Evolutionary conservation across 2,113 vertebrate species (phyloP), one percentile per base, ranked within the genome.

Genomic region (Cathartes aura): DNA sequence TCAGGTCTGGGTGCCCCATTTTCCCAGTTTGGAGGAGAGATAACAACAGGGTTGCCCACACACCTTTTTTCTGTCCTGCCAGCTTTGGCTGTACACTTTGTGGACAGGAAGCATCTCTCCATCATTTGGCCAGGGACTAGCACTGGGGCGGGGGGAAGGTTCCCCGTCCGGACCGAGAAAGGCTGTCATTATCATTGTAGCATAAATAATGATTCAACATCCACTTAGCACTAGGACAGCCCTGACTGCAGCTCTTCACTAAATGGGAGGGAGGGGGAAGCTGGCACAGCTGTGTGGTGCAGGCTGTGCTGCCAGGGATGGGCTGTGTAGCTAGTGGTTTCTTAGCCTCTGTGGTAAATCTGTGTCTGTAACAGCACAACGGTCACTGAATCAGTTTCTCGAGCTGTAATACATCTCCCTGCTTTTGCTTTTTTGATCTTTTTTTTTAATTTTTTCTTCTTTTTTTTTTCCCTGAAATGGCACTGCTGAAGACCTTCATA

Each of bases 191-290:
- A 72, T 82, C 62, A 55, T 45, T 73, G 53, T 10, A 88, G 48
- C 55, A 68, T 79, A 96, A 94, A 96, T 73, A 96, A 90, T 70
- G 48, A 85, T 82, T 91, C 53, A 93, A 42, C 19, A 62, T 66
- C 64, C 68, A 74, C 84, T 80, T 82, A 89, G 53, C 27, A 9
- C 7, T 45, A 74, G 55, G 56, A 81, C 63, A 87, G 83, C 68
- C 68, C 76, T 81, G 52, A n/a, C 18, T 74, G 63, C 43, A 75
- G n/a, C 52, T 93, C 55, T 83, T 42, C 42, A 19, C 64, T 67
- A 20, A 48, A 30, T 22, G 81, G 53, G 64, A 95, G 45, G 79
- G 62, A 87, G 53, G 30, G 42, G 59, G 68, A 60, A 67, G 87
- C 82, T 91, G 80, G n/a, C 36, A 42, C 62, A 93, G 93, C 96